phyloP scores from a whole-genome alignment of 2,888 invertebrate species.

The Bhutanitis thaidina region DNA sequence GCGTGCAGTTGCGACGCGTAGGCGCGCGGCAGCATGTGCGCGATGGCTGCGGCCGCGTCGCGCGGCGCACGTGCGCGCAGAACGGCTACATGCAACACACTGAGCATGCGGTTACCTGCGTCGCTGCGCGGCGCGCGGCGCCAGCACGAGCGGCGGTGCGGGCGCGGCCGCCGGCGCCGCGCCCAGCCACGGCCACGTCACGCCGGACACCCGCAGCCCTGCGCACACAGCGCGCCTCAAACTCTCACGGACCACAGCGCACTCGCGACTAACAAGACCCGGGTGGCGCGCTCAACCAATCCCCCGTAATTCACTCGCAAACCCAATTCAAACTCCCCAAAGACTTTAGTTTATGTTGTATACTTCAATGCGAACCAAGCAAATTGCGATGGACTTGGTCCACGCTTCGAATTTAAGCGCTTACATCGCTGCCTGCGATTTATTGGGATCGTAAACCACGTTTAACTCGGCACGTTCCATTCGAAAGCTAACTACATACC shows the following conservation, averaged over 20 bases:
- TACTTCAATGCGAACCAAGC: too few species aligned
- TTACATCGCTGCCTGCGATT: too few species aligned
- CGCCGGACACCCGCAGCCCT: constrained; percentile 89
- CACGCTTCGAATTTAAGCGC: too few species aligned
- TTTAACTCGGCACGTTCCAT: too few species aligned
- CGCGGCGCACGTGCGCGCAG: constrained; percentile 86
- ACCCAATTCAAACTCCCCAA: too few species aligned
- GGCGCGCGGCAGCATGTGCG: constrained; percentile 79
- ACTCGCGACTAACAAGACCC: neutral
- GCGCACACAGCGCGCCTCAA: constrained; percentile 68
- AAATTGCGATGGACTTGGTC: too few species aligned
- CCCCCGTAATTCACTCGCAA: too few species aligned
- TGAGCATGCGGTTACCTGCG: constrained; percentile 82
- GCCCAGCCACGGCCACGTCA: constrained; percentile 88
- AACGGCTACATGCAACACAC: constrained; percentile 81
- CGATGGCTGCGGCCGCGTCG: constrained; percentile 83
- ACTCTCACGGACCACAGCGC: constrained; percentile 37
- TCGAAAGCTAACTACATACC: too few species aligned
- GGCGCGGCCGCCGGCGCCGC: constrained; percentile 81
- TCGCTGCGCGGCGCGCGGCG: constrained; percentile 86
- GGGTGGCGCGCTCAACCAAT: neutral
- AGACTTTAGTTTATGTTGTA: too few species aligned
- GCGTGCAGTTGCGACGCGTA: constrained; percentile 69
- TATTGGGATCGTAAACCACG: too few species aligned
- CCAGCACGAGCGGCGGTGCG: constrained; percentile 85